A percentile compares a stretch with the other conserved stretches of the same genome.
Conservation (phyloP, 2,888 invertebrate genomes). For the Scrobipalpa atriplicella region DNA sequence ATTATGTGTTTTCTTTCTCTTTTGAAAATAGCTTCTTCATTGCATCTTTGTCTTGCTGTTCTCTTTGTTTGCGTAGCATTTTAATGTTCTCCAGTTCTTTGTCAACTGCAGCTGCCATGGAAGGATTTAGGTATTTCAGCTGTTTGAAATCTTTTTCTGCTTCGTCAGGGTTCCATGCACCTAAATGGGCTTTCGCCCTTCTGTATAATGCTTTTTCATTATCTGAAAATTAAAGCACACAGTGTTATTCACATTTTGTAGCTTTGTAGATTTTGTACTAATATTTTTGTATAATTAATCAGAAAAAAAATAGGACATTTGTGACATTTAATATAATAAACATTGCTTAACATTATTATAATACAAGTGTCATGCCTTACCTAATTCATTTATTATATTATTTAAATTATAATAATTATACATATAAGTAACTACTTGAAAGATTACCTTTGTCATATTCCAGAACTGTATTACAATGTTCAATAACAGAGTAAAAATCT, state of each 20-base stretch:
- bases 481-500: constrained; percentile 95
- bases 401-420: too few species aligned
- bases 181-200: constrained; percentile 94
- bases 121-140: constrained; percentile 87
- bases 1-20: constrained; percentile 23
- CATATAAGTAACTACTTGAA: too few species aligned
- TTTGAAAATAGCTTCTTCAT: constrained; percentile 85
- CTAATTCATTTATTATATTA: too few species aligned
- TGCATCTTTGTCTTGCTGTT: constrained; percentile 87
- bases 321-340: too few species aligned
- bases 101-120: constrained; percentile 83
- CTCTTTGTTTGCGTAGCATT: constrained; percentile 85
- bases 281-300: too few species aligned
- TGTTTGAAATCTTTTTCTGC: constrained; percentile 88
- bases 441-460: constrained; percentile 90
- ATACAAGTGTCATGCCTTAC: too few species aligned
- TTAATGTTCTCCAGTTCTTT: constrained; percentile 89
- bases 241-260: too few species aligned
- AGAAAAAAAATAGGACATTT: too few species aligned
- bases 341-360: too few species aligned
- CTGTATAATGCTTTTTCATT: constrained; percentile 97
- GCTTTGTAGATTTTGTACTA: too few species aligned
- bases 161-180: constrained; percentile 93
- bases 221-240: constrained; percentile 78
- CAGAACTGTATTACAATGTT: constrained; percentile 94